These are phyloP conservation scores for Drusus annulatus DNA, from an alignment of 1,140 invertebrate species.

Conservation along the genomic window DNA sequence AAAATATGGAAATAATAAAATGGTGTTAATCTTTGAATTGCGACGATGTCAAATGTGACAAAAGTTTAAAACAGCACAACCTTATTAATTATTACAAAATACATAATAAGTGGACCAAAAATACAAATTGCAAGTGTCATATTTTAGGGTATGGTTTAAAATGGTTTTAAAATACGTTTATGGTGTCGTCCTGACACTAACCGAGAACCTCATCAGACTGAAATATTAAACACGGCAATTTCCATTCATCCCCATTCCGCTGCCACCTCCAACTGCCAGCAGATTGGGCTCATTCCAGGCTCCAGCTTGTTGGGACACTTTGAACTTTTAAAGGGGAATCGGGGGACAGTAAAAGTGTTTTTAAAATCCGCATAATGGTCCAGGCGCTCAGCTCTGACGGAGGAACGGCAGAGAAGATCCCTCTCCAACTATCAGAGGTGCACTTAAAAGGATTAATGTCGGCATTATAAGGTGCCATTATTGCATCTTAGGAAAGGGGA, in stretches of 20 bases:
- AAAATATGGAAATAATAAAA: no score
- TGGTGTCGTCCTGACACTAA: neutral
- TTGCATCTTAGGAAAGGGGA: neutral
- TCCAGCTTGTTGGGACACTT: constrained; percentile 1
- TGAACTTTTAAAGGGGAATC: constrained; percentile 56
- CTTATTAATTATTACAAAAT: no score
- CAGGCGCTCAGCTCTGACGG: neutral
- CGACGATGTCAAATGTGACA: no score
- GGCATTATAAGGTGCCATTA: constrained; percentile 44
- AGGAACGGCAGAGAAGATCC: neutral
- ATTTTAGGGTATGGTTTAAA: no score
- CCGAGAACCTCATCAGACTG: neutral
- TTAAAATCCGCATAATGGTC: constrained; percentile 57
- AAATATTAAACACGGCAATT: neutral
- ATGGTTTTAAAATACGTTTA: neutral
- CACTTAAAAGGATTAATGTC: constrained; percentile 58
- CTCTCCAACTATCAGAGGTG: constrained; percentile 49
- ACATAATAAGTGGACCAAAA: neutral
- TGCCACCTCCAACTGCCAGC: no score
- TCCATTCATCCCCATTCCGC: neutral
- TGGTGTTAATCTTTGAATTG: no score
- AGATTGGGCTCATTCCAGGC: neutral
- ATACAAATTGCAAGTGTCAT: no score
- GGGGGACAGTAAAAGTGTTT: constrained; percentile 57
- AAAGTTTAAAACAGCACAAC: no score